Percentiles rank a stretch among this genome's conserved stretches.
Evolutionary conservation across 2,888 invertebrate species (phyloP).

Genomic region (Agrilus biguttatus): DNA sequence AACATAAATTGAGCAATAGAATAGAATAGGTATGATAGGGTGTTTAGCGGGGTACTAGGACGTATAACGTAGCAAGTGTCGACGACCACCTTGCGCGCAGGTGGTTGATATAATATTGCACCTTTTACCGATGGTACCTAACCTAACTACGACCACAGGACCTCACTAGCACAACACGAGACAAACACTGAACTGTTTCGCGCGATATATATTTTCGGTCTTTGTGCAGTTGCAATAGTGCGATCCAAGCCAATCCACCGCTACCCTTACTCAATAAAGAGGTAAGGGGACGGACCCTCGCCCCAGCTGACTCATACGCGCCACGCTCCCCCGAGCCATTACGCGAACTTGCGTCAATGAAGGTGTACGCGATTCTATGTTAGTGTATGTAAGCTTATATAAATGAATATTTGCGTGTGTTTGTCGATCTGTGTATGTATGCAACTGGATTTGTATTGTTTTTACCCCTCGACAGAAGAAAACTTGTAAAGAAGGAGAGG

Average conservation of each 20-base stretch:
- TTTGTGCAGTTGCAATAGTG: constrained; percentile 26
- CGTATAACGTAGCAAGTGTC: too few relatives aligned
- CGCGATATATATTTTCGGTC: constrained; percentile 22
- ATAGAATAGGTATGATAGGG: neutral
- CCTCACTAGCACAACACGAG: constrained; percentile 32
- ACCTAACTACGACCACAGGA: constrained; percentile 29
- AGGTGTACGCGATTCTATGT: neutral
- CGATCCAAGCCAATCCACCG: constrained; percentile 25
- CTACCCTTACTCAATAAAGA: constrained; percentile 21
- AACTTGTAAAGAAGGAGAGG: too few relatives aligned
- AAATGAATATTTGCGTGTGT: too few relatives aligned
- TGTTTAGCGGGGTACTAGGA: too few relatives aligned
- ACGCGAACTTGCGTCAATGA: constrained; percentile 10
- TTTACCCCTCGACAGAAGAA: too few relatives aligned
- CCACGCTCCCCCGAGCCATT: constrained; percentile 16
- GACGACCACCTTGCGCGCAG: too few relatives aligned
- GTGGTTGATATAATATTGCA: too few relatives aligned
- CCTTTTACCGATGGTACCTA: constrained; percentile 2
- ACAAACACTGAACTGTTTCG: constrained; percentile 26
- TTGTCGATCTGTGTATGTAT: too few relatives aligned
- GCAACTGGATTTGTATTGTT: too few relatives aligned
- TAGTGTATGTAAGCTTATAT: too few relatives aligned
- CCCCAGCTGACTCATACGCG: constrained; percentile 29
- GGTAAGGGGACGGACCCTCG: constrained; percentile 19
- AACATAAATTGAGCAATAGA: neutral